Evolutionary conservation across 2,797 vertebrate genomes (phyloP), one percentile per base, ranked within the genome.

Genomic region (Gambelia wislizenii): DNA sequence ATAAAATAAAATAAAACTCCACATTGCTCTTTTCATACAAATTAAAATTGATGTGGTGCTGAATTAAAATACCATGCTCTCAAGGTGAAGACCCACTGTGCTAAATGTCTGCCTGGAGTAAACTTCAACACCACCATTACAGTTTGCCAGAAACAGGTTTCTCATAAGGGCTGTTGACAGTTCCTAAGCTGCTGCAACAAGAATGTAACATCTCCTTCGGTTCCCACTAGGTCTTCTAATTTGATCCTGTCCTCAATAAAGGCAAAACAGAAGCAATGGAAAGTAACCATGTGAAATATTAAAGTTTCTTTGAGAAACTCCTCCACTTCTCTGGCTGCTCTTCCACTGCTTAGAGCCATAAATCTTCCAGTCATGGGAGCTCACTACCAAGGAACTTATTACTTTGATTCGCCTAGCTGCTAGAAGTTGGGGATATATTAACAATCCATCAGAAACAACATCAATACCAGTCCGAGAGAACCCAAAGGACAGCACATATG

Each of bases 281-380:
- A 93, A 3, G 64, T 1, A 89, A 83, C 85, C 85, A 87, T 79
- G 87, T 69, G 86, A 0, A 30, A 93, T 91, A 94, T 87, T 90
- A 92, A 90, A 85, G 91, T 91, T 90, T 84, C 87, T 92, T 89
- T 33, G 83, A 94, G 92, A 69, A 89, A 84, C 12, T 6, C 59
- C 86, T 91, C 83, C 59, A 33, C 85, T 70, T 94, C 92, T 92
- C 93, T 72, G 85, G 92, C 77, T 86, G 86, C 86, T 90, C 89
- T 93, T 89, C 85, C 86, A 81, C 93, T 91, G 93, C 89, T 93
- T 86, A 80, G 89, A 95, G 91, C 89, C 91, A 95, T 93, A 95
- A 94, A 95, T 94, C 94, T 95, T 91, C 42, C 86, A 91, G 78
- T 44, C 84, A 16, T 49, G 74, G 69, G 90, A 79, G 87, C 61